Evolutionary conservation across 2,888 invertebrate genomes (phyloP).

Genomic region (Macrostomum cliftonense): DNA sequence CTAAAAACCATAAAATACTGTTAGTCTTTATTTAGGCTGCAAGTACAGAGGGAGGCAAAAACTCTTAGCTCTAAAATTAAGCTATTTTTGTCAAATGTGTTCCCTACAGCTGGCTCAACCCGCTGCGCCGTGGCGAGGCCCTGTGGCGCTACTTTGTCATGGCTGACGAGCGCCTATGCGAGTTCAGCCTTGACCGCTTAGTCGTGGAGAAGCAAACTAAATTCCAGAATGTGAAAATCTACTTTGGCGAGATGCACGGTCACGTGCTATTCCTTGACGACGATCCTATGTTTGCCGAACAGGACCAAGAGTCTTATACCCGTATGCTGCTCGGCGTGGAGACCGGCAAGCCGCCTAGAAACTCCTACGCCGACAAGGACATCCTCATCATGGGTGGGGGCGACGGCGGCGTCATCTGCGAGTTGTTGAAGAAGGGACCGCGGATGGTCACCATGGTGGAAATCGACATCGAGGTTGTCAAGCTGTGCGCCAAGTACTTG

Average conservation of each 20-base stretch:
- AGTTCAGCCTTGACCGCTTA: conserved; percentile 68
- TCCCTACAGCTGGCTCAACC: conserved; percentile 16
- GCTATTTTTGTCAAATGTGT: too few relatives aligned
- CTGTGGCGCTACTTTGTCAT: conserved; percentile 17
- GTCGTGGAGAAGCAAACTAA: conserved; percentile 62
- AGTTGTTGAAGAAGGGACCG: conserved; percentile 68
- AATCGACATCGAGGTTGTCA: conserved; percentile 75
- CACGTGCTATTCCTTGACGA: conserved; percentile 77
- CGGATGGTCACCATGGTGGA: conserved; percentile 77
- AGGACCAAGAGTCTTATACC: conserved; percentile 61
- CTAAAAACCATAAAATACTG: too few relatives aligned
- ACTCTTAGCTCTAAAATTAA: too few relatives aligned
- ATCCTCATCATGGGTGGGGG: conserved; percentile 81
- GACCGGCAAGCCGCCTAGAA: not conserved
- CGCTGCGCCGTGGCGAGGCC: conserved; percentile 15
- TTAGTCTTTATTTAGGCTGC: too few relatives aligned
- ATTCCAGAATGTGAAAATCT: conserved; percentile 74
- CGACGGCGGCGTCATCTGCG: conserved; percentile 75
- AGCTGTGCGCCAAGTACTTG: conserved; percentile 63
- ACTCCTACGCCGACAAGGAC: conserved; percentile 58
- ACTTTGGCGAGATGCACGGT: conserved; percentile 68
- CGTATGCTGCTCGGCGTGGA: conserved; percentile 74
- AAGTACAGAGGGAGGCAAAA: too few relatives aligned
- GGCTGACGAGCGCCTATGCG: conserved; percentile 65
- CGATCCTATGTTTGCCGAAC: conserved; percentile 33